Base-by-base conservation (phyloP, 2,113 vertebrate genomes). In the Lanius collurio region DNA sequence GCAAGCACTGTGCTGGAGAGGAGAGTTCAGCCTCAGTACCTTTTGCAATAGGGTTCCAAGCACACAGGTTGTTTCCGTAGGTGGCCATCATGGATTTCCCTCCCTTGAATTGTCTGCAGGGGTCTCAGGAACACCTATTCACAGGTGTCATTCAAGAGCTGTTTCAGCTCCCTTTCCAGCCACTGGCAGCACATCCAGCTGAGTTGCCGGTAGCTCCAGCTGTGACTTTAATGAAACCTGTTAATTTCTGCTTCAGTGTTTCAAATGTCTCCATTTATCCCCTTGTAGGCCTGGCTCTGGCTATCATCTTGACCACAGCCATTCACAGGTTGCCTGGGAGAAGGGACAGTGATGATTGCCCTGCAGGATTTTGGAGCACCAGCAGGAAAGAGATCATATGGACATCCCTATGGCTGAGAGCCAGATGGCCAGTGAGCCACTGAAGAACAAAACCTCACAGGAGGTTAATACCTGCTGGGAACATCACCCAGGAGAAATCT, bases 161-260 rank as follows among this genome's bases (percentile, higher is more conserved):
- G 8, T 56, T 57, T 31, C 60, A 67, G 47, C 42, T 59, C 46
- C 35, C 30, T 46, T 42, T 44, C 21, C 39, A 67, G n/a, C 37
- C 0, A 0, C 42, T 78, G 56, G 26, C 5, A 4, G 42, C 33
- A 69, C 2, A 3, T 33, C 60, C 52, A 69, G 56, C 52, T 19
- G 49, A 78, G n/a, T 23, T 1, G 0, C 39, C 50, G 59, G 37
- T 11, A 69, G 60, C 35, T 95, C 68, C 50, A 74, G 39, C 23
- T 14, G n/a, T 1, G 68, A 50, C 53, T 76, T 70, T 33, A 62
- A 47, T 57, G 74, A 89, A 89, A 68, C 10, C 44, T 37, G 2
- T 47, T 73, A 68, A 1, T 35, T 96, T 44, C 68, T 53, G 14
- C 24, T 17, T 78, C 35, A 18, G 9, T 46, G 39, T 77, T 93